Evolutionary conservation across 30 jellyfish, hydroid and myxozoan genomes (phyloP).

Genomic region (Morbakka virulenta): DNA sequence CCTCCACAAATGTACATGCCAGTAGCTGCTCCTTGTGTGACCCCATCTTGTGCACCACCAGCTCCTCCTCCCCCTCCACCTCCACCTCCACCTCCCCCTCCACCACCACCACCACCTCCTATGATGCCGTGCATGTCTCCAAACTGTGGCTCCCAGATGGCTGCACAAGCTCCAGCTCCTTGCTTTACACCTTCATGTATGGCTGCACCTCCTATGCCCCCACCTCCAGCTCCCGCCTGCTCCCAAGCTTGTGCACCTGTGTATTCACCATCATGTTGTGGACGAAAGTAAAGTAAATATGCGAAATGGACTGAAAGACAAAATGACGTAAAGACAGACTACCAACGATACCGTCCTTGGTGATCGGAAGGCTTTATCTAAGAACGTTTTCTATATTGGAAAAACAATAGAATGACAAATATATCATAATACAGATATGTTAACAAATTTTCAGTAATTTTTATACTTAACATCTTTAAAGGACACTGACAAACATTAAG

Average conservation of each 20-base stretch:
- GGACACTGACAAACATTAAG: too few species aligned
- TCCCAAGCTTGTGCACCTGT: background rate
- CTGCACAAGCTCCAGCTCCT: background rate
- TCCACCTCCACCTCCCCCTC: constrained; percentile 84
- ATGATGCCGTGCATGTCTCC: background rate
- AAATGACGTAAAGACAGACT: too few species aligned
- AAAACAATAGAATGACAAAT: too few species aligned
- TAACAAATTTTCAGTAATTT: too few species aligned
- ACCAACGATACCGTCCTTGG: too few species aligned
- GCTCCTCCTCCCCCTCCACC: constrained; percentile 87
- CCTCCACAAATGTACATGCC: constrained; percentile 12
- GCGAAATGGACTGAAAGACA: too few species aligned
- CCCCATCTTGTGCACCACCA: constrained; percentile 12
- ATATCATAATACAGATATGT: too few species aligned
- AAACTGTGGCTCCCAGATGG: too few species aligned
- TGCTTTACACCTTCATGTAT: background rate
- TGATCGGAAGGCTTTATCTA: too few species aligned
- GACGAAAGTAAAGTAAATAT: background rate
- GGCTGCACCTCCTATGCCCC: background rate
- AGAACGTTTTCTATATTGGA: too few species aligned
- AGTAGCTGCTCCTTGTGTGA: background rate
- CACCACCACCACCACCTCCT: constrained; percentile 6
- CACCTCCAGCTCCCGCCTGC: background rate
- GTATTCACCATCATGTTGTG: background rate
- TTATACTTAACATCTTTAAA: too few species aligned